phyloP scores from a whole-genome alignment of 2,888 invertebrate genomes.

The Hyppa rectilinea region DNA sequence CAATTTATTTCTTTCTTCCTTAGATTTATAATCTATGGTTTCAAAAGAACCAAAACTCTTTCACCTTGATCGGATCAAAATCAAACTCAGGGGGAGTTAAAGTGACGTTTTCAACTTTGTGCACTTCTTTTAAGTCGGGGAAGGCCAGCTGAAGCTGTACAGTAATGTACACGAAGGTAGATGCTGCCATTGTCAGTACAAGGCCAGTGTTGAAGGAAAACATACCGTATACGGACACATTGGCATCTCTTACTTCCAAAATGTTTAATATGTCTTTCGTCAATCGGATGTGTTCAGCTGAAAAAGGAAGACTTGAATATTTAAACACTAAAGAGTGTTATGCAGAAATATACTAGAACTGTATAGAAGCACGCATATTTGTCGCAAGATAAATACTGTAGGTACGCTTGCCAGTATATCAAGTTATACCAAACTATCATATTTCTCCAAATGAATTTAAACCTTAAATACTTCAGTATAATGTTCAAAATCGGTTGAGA shows the following conservation, averaged over 20 bases:
- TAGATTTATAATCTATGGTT: background rate
- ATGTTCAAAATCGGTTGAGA: too few relatives aligned
- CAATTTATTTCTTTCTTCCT: too few relatives aligned
- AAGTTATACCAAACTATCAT: too few relatives aligned
- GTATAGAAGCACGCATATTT: background rate
- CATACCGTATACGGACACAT: conserved; percentile 71
- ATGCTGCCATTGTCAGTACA: conserved; percentile 72
- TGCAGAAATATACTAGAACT: background rate
- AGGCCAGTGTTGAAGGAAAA: conserved; percentile 71
- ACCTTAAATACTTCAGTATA: too few relatives aligned
- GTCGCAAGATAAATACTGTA: background rate
- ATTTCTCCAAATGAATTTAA: too few relatives aligned
- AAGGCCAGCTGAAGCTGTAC: conserved; percentile 79
- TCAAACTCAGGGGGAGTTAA: conserved; percentile 26
- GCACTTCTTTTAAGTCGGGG: conserved; percentile 61
- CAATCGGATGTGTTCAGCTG: conserved; percentile 74
- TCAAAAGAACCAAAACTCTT: conserved; percentile 58
- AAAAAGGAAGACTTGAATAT: conserved; percentile 52
- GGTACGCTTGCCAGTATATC: too few relatives aligned
- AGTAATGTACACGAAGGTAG: conserved; percentile 80
- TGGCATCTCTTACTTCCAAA: conserved; percentile 69
- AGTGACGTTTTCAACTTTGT: conserved; percentile 51
- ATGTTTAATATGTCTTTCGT: conserved; percentile 71
- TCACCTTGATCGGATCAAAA: conserved; percentile 36
- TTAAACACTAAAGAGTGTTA: background rate